A percentile compares a stretch with the other conserved stretches of the same genome.
phyloP scores from a whole-genome alignment of 2,888 invertebrate genomes.

The Omphaloscelis lunosa region DNA sequence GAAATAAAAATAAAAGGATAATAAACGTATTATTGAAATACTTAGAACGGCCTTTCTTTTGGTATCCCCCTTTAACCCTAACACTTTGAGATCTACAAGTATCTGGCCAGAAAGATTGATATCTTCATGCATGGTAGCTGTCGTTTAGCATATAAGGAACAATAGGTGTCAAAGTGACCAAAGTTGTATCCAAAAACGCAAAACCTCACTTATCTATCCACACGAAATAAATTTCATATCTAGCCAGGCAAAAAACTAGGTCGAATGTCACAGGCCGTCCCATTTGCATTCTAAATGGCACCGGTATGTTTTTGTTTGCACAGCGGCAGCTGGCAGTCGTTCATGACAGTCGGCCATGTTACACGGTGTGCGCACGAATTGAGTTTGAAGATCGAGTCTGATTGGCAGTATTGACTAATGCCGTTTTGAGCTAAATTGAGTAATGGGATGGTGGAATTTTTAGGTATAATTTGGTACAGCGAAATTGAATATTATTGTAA shows the following conservation, averaged over 20 bases:
- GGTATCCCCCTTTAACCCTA: too few species aligned
- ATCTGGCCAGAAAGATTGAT: too few species aligned
- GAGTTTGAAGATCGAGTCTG: slow-evolving; percentile 36
- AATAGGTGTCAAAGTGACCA: background rate
- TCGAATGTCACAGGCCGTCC: slow-evolving; percentile 53
- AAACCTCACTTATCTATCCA: slow-evolving; percentile 12
- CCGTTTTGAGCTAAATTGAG: background rate
- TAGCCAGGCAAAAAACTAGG: slow-evolving; percentile 67
- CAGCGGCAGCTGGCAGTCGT: slow-evolving; percentile 61
- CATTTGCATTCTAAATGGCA: slow-evolving; percentile 74
- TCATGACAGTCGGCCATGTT: slow-evolving; percentile 39
- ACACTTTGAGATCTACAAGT: too few species aligned
- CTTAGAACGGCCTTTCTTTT: too few species aligned
- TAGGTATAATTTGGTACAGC: background rate
- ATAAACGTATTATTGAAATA: too few species aligned
- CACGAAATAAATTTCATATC: slow-evolving; percentile 31
- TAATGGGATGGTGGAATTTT: background rate
- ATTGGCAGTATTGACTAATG: slow-evolving; percentile 37
- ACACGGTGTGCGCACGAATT: slow-evolving; percentile 39
- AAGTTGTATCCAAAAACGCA: background rate
- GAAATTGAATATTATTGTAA: background rate
- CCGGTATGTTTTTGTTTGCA: slow-evolving; percentile 67
- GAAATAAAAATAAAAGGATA: too few species aligned
- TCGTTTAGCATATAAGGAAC: background rate
- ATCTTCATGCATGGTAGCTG: too few species aligned